These are phyloP conservation scores for Indicator maculatus DNA, from an alignment of 2,113 vertebrate species.

Conservation along the genomic window DNA sequence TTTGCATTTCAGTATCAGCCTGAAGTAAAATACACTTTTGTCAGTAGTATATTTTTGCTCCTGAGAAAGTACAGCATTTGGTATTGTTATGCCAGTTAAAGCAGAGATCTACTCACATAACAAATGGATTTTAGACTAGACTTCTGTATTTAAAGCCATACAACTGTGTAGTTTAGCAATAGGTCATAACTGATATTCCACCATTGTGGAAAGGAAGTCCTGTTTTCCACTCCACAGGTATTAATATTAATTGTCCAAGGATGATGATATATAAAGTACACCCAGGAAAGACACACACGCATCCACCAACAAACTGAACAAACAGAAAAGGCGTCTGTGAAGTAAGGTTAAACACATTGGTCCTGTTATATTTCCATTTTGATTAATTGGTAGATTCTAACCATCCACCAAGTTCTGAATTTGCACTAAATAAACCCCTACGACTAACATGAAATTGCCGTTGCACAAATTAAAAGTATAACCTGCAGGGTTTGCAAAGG, in stretches of 20 bases:
- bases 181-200: neutral
- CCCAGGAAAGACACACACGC: neutral
- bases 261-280: neutral
- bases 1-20: neutral
- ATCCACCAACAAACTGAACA: neutral
- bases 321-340: neutral
- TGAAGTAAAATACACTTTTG: neutral
- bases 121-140: neutral
- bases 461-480: neutral
- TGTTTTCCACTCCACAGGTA: neutral
- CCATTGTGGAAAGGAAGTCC: neutral
- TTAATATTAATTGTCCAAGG: neutral
- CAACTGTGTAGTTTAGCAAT: neutral
- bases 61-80: neutral
- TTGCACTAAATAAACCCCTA: neutral
- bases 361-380: neutral
- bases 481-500: neutral
- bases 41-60: neutral
- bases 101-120: neutral
- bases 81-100: neutral
- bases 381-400: neutral
- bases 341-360: fast-evolving
- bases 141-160: neutral
- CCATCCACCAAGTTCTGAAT: neutral
- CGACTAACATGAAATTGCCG: neutral